Base-by-base conservation (phyloP, 1,140 invertebrate genomes). In the Rhopalosiphum padi region DNA sequence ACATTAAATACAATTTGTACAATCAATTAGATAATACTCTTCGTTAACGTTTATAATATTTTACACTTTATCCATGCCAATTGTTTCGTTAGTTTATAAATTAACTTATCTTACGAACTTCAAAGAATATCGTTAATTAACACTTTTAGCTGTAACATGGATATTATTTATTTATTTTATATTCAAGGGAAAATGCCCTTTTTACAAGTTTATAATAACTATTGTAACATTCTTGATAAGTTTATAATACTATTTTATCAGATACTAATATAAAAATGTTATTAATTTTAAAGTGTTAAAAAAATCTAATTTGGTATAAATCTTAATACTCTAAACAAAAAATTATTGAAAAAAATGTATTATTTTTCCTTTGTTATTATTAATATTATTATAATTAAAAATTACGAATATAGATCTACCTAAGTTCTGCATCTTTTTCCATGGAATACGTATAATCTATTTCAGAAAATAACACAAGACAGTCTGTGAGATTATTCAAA, bases 231-330 rank as follows among this genome's bases (percentile, higher is more conserved):
- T 46, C 1, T 11, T 11, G 46, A 46, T 11, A 46, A 46, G 9
- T 46, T 15, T 46, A 11, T 46, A 0, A 11, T 46, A 46, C 11
- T 46, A 11, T 46, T 46, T 46, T 46, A 46, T 15, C 11, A 46
- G 1, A 46, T 46, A 46, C 9, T 18, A 51, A 21, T 51, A 18
- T 51, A 51, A 51, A 18, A 51, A 18, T 51, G 15, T 51, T 51
- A 51, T 51, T 77, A 23, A 86, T 86, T 86, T 37, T 86, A 86
- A 86, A 46, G 41, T 41, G 41, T 86, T 46, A 86, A 46, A 86
- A 43, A 43, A 43, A 46, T 86, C 21, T 46, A 46, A 46, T 30
- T 86, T 43, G 41, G 15, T 6, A 1, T 15, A 86, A 30, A 86
- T 41, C 41, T 46, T 86, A 86, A 46, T 86, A 41, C 22, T 21